Base-by-base conservation (phyloP, 2,888 invertebrate species). In the Hofmannophila pseudospretella region DNA sequence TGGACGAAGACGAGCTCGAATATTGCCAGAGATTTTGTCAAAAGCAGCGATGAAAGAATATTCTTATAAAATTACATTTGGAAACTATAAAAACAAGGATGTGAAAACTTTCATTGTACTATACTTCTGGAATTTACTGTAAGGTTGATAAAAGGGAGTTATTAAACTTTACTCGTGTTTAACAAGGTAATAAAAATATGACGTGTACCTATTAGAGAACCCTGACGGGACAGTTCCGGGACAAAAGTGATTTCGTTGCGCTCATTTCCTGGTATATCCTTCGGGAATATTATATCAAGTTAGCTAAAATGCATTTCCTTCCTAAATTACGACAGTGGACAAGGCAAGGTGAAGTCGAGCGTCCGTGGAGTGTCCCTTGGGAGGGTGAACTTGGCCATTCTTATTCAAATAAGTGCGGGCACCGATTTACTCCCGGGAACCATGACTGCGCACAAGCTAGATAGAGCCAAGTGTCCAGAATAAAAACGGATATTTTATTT, bases 341-440 rank as follows among this genome's bases (percentile, higher is more conserved):
- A 63, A 59, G 57, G 56, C 58, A 48, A 53, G 57, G 64, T 58
- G 58, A 64, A 57, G 59, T 57, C 58, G 54, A 55, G 58, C 27
- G 25, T 13, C 25, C 19, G 61, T 10, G 39, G 47, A 9, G 34
- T 29, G 44, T 59, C 67, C 55, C 61, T 36, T 41, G 67, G 63
- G 62, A 58, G 52, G 51, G 48, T 38, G 54, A 55, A 62, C 62
- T 67, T 63, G 64, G 58, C 74, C 59, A 79, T 81, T 82, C 78
- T 82, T 79, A 84, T 84, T 84, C 79, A 82, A 84, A 82, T 82
- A 76, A 70, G 74, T 64, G 67, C 65, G 65, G 70, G 56, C 70
- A 62, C 59, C 63, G 77, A 75, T 75, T 76, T 68, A 64, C 75
- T 59, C 67, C 34, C 27, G 69, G 66, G 73, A 68, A 47, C 49